Base-by-base conservation (phyloP, 2,797 vertebrate species). In the Anolis apletophallus region DNA sequence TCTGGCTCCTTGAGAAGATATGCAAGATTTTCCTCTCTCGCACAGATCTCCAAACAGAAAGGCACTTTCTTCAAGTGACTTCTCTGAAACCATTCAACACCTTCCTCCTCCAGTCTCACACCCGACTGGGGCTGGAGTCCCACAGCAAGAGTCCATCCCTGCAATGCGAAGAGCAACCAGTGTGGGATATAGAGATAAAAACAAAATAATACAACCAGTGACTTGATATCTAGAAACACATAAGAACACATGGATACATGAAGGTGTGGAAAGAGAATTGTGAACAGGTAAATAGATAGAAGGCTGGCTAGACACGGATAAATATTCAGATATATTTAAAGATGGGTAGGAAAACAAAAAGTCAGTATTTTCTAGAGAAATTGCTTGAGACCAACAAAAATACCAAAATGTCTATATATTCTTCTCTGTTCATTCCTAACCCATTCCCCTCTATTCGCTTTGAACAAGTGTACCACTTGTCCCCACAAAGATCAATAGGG, bases 211-310 rank as follows among this genome's bases (percentile, higher is more conserved):
- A 55, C 29, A 17, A n/a, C 2, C 59, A 80, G 78, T 72, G 72
- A 86, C 76, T 13, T 76, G 85, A n/a, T 68, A 69, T 64, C 26
- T 69, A 57, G 80, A 82, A 26, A 73, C 59, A 76, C 68, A 67
- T 79, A 26, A 61, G 59, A 34, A 46, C 75, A 68, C 71, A 75
- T 40, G 61, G 52, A 69, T 78, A 76, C n/a, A 6, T 77, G 8
- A 16, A 61, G 50, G 26, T 0, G 26, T 68, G 19, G 55, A 36
- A 75, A 32, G 61, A 19, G 16, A 34, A 17, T 19, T 23, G 9
- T 64, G 21, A 10, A 7, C 17, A 46, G 71, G 16, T 29, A 12
- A 52, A 50, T 75, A 34, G 16, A 26, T 21, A 75, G 72, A n/a
- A 40, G 14, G 8, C 29, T 57, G 19, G 11, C 40, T 73, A 79